A percentile compares a stretch with the other conserved stretches of the same genome.
These are phyloP conservation scores for Mongoloraphidia duomilia DNA, from an alignment of 2,888 invertebrate genomes.

Conservation along the genomic window DNA sequence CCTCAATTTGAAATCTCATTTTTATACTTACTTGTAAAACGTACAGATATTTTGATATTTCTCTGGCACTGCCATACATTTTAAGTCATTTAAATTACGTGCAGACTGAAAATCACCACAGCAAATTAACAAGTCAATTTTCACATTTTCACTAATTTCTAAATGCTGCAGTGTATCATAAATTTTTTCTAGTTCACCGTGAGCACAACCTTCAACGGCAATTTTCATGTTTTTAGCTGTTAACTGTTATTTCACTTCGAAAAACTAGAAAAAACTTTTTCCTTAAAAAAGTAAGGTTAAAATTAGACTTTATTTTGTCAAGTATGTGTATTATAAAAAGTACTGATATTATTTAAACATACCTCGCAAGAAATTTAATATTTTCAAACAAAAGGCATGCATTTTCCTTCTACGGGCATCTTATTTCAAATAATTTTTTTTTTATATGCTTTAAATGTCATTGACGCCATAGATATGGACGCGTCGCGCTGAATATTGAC, in stretches of 20 bases:
- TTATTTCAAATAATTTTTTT: too few species aligned
- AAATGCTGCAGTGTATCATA: conserved; percentile 70
- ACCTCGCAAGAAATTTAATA: too few species aligned
- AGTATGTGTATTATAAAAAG: too few species aligned
- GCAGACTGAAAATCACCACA: conserved; percentile 98
- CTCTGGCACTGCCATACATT: conserved; percentile 89
- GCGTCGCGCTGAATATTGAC: too few species aligned
- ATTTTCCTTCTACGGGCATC: too few species aligned
- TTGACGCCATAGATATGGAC: too few species aligned
- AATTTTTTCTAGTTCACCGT: conserved; percentile 92
- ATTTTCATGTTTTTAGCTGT: conserved; percentile 55
- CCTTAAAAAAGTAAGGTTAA: too few species aligned
- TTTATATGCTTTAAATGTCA: too few species aligned
- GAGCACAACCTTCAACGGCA: conserved; percentile 95
- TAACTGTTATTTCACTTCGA: background rate
- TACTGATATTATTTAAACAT: too few species aligned
- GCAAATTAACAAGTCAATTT: conserved; percentile 84
- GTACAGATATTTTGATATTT: conserved; percentile 82
- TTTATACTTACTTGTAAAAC: conserved; percentile 70
- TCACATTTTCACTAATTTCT: conserved; percentile 57
- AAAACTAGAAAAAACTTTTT: too few species aligned
- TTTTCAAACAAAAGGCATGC: too few species aligned
- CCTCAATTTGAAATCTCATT: background rate
- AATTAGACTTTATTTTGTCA: too few species aligned
- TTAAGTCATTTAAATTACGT: conserved; percentile 74